Conservation (phyloP, 2,797 vertebrate species). For the Molothrus ater region DNA sequence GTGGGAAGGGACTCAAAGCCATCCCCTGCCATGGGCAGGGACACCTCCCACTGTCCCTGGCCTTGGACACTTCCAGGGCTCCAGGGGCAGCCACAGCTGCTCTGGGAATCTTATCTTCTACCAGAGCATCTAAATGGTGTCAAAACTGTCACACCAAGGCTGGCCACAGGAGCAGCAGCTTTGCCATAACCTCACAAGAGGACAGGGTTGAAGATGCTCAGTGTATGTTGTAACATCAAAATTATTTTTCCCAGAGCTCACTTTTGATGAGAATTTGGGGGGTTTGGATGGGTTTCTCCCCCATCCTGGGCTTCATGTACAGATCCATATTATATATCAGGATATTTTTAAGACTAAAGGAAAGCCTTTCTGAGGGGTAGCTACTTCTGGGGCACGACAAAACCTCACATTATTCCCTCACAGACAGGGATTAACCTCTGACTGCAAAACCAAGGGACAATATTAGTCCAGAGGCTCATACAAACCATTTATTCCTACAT, state of each 20-base stretch:
- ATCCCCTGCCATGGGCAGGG: background rate
- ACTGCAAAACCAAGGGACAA: background rate
- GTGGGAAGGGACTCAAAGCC: background rate
- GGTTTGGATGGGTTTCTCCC: background rate
- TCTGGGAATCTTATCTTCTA: background rate
- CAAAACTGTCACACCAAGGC: background rate
- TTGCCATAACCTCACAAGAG: background rate
- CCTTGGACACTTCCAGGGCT: background rate
- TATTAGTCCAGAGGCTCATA: background rate
- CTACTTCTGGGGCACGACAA: background rate
- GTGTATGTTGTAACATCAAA: fast-evolving
- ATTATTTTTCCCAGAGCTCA: background rate
- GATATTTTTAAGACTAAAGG: background rate
- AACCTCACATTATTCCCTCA: fast-evolving
- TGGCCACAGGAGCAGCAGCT: background rate
- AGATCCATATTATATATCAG: too few relatives aligned
- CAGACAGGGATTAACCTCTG: background rate
- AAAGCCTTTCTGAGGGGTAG: background rate
- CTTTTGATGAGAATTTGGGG: background rate
- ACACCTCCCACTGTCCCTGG: background rate
- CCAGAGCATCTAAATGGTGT: background rate
- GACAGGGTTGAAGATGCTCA: background rate
- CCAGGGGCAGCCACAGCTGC: background rate
- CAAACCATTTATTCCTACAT: background rate
- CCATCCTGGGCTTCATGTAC: background rate